Percentiles rank a stretch among this genome's conserved stretches.
These are phyloP conservation scores for Stenichneumon culpator DNA, from an alignment of 2,888 invertebrate species.

Conservation along the genomic window DNA sequence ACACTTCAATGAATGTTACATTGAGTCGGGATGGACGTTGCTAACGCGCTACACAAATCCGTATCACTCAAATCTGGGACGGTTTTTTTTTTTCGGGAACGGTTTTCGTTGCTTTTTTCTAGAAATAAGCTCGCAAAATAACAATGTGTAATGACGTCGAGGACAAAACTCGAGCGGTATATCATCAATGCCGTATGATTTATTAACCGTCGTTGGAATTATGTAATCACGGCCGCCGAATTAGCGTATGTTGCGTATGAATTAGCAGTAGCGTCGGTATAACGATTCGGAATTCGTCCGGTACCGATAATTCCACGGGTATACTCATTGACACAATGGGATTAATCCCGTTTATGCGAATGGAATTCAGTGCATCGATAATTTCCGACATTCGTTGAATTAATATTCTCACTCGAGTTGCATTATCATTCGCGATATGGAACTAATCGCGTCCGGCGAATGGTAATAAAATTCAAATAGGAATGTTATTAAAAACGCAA, in stretches of 20 bases:
- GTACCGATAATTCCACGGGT: not conserved
- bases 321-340: not conserved
- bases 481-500: not conserved
- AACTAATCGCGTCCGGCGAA: not conserved
- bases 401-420: not conserved
- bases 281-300: not conserved
- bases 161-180: not conserved
- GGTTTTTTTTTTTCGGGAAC: conserved; percentile 2
- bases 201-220: not conserved
- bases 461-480: not conserved
- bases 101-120: not conserved
- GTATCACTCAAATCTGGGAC: conserved; percentile 9
- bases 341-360: not conserved
- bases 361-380: not conserved
- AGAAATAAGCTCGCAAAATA: not conserved
- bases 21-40: not conserved
- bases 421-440: not conserved
- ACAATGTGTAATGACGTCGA: not conserved
- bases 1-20: not conserved
- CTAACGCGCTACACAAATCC: conserved; percentile 7
- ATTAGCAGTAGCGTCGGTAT: not conserved
- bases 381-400: not conserved
- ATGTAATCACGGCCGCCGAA: not conserved
- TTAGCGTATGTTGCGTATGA: not conserved
- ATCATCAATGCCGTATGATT: not conserved